phyloP scores from a whole-genome alignment of 2,113 vertebrate genomes.

The Urocolius indicus region DNA sequence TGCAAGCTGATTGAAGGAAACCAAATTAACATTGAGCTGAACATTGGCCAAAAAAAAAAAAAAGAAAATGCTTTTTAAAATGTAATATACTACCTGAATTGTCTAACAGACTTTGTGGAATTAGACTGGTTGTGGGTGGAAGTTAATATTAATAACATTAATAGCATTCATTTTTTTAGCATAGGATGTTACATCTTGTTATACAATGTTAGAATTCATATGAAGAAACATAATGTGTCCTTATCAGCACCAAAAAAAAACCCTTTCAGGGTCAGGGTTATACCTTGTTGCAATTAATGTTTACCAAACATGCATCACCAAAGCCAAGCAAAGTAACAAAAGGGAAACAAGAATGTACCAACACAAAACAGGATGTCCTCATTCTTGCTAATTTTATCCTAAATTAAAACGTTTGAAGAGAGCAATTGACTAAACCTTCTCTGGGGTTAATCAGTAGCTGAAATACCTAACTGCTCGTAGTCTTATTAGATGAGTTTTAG shows the following conservation, averaged over 20 bases:
- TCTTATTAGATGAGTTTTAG: background rate
- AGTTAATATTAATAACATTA: background rate
- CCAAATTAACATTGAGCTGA: background rate
- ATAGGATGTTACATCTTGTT: background rate
- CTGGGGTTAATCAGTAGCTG: background rate
- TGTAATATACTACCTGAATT: background rate
- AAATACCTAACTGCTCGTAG: background rate
- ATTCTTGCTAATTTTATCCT: background rate
- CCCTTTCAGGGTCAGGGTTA: background rate
- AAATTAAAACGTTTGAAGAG: background rate
- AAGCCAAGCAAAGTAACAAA: background rate
- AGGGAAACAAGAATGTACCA: background rate
- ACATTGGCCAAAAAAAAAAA: accelerated
- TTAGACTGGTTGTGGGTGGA: background rate
- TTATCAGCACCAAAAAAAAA: background rate
- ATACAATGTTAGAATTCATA: background rate
- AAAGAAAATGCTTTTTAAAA: background rate
- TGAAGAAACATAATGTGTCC: background rate
- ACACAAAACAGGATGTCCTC: background rate
- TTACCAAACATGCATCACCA: background rate
- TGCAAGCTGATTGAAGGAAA: background rate
- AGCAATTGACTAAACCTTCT: background rate
- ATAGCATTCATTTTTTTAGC: background rate
- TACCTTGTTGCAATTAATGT: background rate
- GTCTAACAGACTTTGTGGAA: background rate